phyloP scores from a whole-genome alignment of 2,888 invertebrate genomes.

The Subacronicta megacephala region DNA sequence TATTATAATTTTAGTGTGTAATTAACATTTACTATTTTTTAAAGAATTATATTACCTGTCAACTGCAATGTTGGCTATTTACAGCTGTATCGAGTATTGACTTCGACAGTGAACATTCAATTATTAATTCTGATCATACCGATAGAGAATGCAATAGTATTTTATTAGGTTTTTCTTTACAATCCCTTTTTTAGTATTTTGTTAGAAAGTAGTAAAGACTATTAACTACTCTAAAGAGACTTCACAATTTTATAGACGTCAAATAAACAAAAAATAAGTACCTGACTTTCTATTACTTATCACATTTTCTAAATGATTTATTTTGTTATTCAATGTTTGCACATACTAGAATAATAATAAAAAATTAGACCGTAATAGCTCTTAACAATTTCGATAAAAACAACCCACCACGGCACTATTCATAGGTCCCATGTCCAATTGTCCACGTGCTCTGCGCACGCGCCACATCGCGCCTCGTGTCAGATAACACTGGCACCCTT shows the following conservation, averaged over 20 bases:
- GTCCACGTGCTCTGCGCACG: slow-evolving; percentile 77
- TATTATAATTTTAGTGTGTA: slow-evolving; percentile 37
- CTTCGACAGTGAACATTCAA: neutral
- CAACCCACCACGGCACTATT: slow-evolving; percentile 53
- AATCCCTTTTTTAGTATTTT: too few relatives aligned
- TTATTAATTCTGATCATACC: slow-evolving; percentile 1
- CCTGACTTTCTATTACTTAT: too few relatives aligned
- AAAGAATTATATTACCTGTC: neutral
- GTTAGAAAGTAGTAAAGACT: too few relatives aligned
- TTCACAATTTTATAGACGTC: too few relatives aligned
- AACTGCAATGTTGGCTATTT: neutral
- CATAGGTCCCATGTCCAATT: slow-evolving; percentile 66
- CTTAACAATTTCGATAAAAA: slow-evolving; percentile 23
- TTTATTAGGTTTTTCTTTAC: neutral
- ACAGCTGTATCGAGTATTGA: slow-evolving; percentile 13
- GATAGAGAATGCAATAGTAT: neutral
- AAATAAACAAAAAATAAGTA: too few relatives aligned
- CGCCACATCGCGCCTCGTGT: slow-evolving; percentile 66
- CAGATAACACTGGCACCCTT: slow-evolving; percentile 57
- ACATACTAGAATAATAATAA: too few relatives aligned
- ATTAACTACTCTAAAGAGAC: too few relatives aligned
- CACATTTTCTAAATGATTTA: too few relatives aligned
- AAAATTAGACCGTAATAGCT: neutral
- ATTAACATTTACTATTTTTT: slow-evolving; percentile 20
- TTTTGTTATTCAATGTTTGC: too few relatives aligned